Percentiles rank a stretch among this genome's conserved stretches.
Conservation (phyloP, 2,888 invertebrate genomes). For the Hipparchia sbordonii region DNA sequence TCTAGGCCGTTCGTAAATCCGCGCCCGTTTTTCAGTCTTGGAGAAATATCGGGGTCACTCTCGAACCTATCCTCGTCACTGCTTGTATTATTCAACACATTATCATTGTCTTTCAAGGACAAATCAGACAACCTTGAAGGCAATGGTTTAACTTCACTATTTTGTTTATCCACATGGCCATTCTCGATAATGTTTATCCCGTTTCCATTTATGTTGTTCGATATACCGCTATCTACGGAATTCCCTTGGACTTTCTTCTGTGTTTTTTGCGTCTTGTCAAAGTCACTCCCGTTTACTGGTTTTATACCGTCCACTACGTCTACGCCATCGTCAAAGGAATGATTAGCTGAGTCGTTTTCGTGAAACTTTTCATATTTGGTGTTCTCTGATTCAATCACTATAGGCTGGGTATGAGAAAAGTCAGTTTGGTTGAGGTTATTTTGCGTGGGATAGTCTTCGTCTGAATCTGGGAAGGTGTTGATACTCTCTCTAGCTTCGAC, state of each 20-base stretch:
- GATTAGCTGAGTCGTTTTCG: slow-evolving; percentile 69
- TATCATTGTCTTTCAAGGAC: slow-evolving; percentile 67
- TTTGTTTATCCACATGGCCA: slow-evolving; percentile 43
- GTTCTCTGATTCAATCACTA: slow-evolving; percentile 72
- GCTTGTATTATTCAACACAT: slow-evolving; percentile 56
- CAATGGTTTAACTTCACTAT: slow-evolving; percentile 51
- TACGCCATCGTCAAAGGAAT: slow-evolving; percentile 73
- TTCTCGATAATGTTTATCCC: slow-evolving; percentile 47
- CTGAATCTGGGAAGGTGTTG: slow-evolving; percentile 67
- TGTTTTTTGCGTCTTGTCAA: slow-evolving; percentile 52
- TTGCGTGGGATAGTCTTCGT: slow-evolving; percentile 74
- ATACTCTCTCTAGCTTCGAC: slow-evolving; percentile 66
- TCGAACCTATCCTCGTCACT: slow-evolving; percentile 73
- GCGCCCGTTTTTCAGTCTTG: slow-evolving; percentile 52
- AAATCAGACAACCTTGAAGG: slow-evolving; percentile 66
- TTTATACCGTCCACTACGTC: slow-evolving; percentile 72
- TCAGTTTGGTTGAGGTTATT: slow-evolving; percentile 77
- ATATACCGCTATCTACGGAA: slow-evolving; percentile 75
- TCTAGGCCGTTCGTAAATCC: slow-evolving; percentile 53
- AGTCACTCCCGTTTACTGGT: slow-evolving; percentile 52
- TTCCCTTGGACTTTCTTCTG: slow-evolving; percentile 69
- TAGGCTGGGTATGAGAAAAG: slow-evolving; percentile 75
- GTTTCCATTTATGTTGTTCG: slow-evolving; percentile 63
- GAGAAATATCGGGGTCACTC: slow-evolving; percentile 65
- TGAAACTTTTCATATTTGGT: slow-evolving; percentile 63